These are phyloP conservation scores for Globodera ellingtonae DNA, from an alignment of 1,140 invertebrate genomes.

Conservation along the genomic window DNA sequence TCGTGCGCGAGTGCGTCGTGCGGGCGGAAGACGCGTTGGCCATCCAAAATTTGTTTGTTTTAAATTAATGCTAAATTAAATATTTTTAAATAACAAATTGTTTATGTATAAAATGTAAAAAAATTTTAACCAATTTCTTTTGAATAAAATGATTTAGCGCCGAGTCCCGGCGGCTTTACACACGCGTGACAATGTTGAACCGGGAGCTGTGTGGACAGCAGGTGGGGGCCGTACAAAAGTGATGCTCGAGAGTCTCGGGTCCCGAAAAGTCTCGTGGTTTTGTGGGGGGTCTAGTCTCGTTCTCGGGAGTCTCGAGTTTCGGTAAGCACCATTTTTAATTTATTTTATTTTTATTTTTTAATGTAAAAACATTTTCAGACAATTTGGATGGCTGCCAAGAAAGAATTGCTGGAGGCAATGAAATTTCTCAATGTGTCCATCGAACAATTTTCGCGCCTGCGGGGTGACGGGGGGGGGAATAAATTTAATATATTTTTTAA, in stretches of 20 bases:
- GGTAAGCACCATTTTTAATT: no score
- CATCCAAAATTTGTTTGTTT: slow-evolving; percentile 36
- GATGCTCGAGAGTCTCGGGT: background rate
- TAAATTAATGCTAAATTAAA: background rate
- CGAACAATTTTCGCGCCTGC: slow-evolving; percentile 48
- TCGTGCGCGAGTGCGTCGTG: slow-evolving; percentile 52
- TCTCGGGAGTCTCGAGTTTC: no score
- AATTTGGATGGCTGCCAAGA: slow-evolving; percentile 34
- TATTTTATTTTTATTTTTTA: no score
- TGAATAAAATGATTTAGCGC: slow-evolving; percentile 12
- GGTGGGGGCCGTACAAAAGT: background rate
- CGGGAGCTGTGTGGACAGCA: slow-evolving; percentile 45
- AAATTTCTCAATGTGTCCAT: slow-evolving; percentile 44
- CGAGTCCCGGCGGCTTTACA: slow-evolving; percentile 44
- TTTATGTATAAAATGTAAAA: no score
- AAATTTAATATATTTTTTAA: no score
- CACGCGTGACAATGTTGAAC: slow-evolving; percentile 48
- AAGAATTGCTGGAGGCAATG: slow-evolving; percentile 38
- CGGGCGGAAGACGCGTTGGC: slow-evolving; percentile 47
- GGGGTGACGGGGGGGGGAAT: slow-evolving; percentile 25
- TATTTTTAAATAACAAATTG: no score
- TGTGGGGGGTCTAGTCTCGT: no score
- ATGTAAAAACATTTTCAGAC: background rate
- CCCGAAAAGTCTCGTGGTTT: background rate
- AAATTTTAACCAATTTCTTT: background rate